Evolutionary conservation across 2,113 vertebrate species (phyloP).

Genomic region (Regulus satrapa): DNA sequence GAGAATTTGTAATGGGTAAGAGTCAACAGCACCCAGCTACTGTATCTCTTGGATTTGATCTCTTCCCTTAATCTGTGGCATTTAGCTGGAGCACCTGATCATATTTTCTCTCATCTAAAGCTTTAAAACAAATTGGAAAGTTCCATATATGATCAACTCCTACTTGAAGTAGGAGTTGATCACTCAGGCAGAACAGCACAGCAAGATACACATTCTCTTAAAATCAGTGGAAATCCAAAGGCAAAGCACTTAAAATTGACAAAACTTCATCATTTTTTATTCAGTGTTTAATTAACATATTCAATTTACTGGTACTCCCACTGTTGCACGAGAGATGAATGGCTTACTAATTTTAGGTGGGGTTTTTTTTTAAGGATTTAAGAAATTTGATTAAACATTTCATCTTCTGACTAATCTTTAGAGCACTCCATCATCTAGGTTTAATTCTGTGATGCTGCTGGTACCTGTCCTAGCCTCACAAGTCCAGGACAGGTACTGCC

Average conservation of each 20-base stretch:
- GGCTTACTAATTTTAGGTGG: background rate
- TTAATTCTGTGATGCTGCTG: background rate
- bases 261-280: background rate
- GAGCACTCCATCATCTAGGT: background rate
- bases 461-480: background rate
- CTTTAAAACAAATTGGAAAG: background rate
- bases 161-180: background rate
- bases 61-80: background rate
- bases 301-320: background rate
- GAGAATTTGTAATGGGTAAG: background rate
- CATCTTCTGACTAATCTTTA: background rate
- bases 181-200: background rate
- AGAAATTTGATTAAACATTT: background rate
- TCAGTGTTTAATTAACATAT: constrained; percentile 16
- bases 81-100: background rate
- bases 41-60: background rate
- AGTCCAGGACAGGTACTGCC: background rate
- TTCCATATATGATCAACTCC: background rate
- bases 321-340: background rate
- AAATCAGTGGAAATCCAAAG: background rate
- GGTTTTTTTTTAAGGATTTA: background rate
- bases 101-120: background rate
- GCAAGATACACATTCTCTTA: background rate
- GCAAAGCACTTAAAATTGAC: constrained; percentile 14
- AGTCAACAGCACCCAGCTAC: background rate